Conservation (phyloP, 2,113 vertebrate species). For the Coptodon bakossiorum region DNA sequence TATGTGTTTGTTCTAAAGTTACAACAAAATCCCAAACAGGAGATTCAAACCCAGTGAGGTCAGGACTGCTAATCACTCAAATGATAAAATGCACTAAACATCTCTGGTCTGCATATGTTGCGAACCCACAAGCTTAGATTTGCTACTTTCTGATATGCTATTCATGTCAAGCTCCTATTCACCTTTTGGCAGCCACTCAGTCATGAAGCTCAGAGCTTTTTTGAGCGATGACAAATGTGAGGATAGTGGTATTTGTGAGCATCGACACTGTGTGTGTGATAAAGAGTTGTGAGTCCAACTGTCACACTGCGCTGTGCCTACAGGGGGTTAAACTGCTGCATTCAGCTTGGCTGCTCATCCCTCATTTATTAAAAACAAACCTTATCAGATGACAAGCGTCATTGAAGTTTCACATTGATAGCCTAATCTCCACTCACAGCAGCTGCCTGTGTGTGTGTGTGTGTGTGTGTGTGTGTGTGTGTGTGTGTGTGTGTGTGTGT, state of each 20-base stretch:
- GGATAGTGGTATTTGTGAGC: neutral
- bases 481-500: neutral
- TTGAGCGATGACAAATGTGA: neutral
- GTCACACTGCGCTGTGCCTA: neutral
- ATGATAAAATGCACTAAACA: neutral
- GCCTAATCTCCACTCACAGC: conserved; percentile 39
- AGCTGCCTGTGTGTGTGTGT: neutral
- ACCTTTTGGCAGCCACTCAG: neutral
- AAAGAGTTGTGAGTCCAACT: neutral
- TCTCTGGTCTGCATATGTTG: neutral
- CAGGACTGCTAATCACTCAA: neutral
- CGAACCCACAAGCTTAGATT: neutral
- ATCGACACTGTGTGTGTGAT: neutral
- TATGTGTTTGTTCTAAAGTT: neutral
- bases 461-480: neutral
- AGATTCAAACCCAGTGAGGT: neutral
- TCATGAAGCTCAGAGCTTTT: neutral
- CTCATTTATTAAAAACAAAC: conserved; percentile 59
- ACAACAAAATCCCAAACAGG: neutral
- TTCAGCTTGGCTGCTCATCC: conserved; percentile 26
- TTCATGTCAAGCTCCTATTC: neutral
- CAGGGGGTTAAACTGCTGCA: conserved; percentile 45
- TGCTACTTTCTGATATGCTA: neutral
- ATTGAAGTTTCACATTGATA: conserved; percentile 60
- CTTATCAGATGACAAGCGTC: conserved; percentile 47